Evolutionary conservation across 2,113 vertebrate species (phyloP), one percentile per base, ranked within the genome.

Genomic region (Thalassoma bifasciatum): DNA sequence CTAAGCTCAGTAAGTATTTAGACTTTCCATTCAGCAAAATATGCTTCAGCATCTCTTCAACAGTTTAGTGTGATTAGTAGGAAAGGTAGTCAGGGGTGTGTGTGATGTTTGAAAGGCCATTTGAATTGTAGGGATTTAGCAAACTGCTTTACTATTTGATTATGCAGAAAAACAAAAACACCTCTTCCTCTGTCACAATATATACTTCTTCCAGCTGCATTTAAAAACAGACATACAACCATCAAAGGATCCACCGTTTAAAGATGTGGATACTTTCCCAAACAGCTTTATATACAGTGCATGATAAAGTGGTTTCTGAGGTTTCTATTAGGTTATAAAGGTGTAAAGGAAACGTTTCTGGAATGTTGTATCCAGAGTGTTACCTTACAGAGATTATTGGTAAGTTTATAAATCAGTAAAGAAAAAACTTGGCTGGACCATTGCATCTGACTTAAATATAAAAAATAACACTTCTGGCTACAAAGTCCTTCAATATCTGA

Each of bases 91-190:
- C 46, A 9, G 37, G 13, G 34, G 13, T 24, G 19, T 36, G 38
- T 58, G 30, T 44, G 16, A n/a, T 36, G 22, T 63, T 61, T 62
- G 17, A 40, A 46, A n/a, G 36, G 12, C 19, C 19, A 44, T 51
- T 22, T 57, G 10, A 70, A 50, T 30, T 19, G 21, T 12, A 10
- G 12, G 8, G 22, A 23, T 22, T 22, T 56, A 64, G 42, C 42
- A 30, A 23, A 58, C 5, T 8, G 8, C 34, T 14, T 16, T n/a
- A 36, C 24, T 1, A 51, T 34, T 63, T 63, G 24, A 66, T 78
- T 54, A 66, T 52, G 61, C 46, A 44, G 22, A 40, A 38, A 36
- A 52, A 75, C 24, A 81, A 80, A 63, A 26, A 50, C 5, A 59
- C 12, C 26, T 19, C 62, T 10, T 63, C 24, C 8, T 19, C 59